Percentiles rank a stretch among this genome's conserved stretches.
These are phyloP conservation scores for Lepilemur ruficaudatus DNA, from an alignment of 2,797 vertebrate species.

Conservation along the genomic window DNA sequence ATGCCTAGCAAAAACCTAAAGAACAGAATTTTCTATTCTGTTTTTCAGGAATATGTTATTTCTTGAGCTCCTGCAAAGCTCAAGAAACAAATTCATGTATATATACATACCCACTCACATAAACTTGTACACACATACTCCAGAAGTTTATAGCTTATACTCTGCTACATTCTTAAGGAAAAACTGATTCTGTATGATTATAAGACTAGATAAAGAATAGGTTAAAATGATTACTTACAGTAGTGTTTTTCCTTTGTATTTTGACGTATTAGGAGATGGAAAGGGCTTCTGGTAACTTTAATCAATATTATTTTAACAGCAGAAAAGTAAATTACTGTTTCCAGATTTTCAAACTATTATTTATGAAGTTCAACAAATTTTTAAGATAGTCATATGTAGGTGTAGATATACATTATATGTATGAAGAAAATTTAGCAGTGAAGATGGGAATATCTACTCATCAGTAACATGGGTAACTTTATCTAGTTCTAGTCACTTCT, in stretches of 20 bases:
- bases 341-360: slow-evolving; percentile 21
- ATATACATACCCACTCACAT: not conserved
- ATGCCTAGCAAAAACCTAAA: slow-evolving; percentile 27
- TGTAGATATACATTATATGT: not conserved
- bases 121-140: not conserved
- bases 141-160: not conserved
- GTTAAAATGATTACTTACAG: not conserved
- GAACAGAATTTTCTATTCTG: slow-evolving; percentile 21
- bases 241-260: not conserved
- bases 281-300: slow-evolving; percentile 20
- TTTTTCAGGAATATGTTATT: slow-evolving; percentile 11
- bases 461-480: not conserved
- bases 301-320: not conserved
- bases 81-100: slow-evolving; percentile 22
- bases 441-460: not conserved
- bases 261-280: not conserved
- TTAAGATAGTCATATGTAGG: not conserved
- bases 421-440: not conserved
- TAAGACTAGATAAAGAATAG: not conserved
- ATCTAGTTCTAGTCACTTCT: not conserved
- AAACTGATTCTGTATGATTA: not conserved
- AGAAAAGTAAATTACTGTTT: slow-evolving; percentile 33
- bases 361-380: not conserved
- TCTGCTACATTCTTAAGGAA: not conserved
- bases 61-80: slow-evolving; percentile 20